Conservation (phyloP, 2,113 vertebrate genomes). For the Aldabrachelys gigantea region DNA sequence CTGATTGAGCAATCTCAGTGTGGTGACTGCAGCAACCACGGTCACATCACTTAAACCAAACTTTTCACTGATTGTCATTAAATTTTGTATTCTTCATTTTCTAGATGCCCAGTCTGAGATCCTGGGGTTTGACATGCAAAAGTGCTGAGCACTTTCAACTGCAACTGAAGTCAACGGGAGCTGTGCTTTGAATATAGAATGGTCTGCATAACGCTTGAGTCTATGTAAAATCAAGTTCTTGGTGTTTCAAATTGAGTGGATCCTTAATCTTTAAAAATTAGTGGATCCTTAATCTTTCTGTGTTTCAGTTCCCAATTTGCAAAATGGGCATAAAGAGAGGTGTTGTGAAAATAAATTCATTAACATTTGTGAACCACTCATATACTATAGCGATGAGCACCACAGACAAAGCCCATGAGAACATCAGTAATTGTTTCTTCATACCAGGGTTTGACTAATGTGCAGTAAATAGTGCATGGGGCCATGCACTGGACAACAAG, state of each 20-base stretch:
- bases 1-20: too few relatives aligned
- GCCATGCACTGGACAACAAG: neutral
- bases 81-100: neutral
- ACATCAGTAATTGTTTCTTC: neutral
- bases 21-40: too few relatives aligned
- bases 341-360: neutral
- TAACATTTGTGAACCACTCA: neutral
- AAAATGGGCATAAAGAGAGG: neutral
- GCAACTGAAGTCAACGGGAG: neutral
- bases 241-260: neutral
- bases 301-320: neutral
- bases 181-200: neutral
- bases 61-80: neutral
- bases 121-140: neutral
- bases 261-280: neutral
- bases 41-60: neutral
- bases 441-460: neutral
- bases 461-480: neutral
- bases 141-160: neutral
- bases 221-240: neutral
- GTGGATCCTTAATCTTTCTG: neutral
- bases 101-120: neutral
- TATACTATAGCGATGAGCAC: neutral
- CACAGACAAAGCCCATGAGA: neutral
- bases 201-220: neutral